Percentiles rank a stretch among this genome's conserved stretches.
Conservation (phyloP, 2,797 vertebrate genomes). For the Furcifer pardalis region DNA sequence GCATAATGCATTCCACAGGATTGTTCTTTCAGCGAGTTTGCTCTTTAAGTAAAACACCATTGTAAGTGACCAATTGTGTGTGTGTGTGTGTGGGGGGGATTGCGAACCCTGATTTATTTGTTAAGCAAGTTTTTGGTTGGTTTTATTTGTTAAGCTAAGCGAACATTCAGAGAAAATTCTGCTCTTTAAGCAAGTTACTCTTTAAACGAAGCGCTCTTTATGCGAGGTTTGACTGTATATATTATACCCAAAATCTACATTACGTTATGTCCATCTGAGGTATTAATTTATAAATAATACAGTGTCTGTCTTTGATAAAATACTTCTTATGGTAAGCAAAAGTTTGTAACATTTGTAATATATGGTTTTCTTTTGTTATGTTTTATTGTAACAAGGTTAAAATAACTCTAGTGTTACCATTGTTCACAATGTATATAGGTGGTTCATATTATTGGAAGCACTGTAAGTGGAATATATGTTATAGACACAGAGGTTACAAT, state of each 20-base stretch:
- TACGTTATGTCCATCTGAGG: background rate
- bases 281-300: background rate
- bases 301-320: background rate
- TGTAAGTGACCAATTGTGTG: too few species aligned
- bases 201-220: too few species aligned
- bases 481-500: background rate
- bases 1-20: too few species aligned
- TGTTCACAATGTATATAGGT: background rate
- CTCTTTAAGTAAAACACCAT: too few species aligned
- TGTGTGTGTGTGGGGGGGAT: too few species aligned
- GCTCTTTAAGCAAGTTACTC: too few species aligned
- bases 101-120: too few species aligned
- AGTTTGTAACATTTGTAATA: rapidly evolving
- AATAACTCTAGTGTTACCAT: background rate
- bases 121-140: too few species aligned
- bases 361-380: conserved; percentile 24
- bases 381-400: conserved; percentile 45
- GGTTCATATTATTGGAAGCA: background rate
- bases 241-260: background rate
- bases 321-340: background rate
- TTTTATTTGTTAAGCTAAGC: too few species aligned
- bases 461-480: background rate
- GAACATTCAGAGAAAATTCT: too few species aligned
- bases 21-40: too few species aligned
- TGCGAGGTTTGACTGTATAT: too few species aligned